Evolutionary conservation across 2,888 invertebrate species (phyloP).

Genomic region (Mythimna loreyi): DNA sequence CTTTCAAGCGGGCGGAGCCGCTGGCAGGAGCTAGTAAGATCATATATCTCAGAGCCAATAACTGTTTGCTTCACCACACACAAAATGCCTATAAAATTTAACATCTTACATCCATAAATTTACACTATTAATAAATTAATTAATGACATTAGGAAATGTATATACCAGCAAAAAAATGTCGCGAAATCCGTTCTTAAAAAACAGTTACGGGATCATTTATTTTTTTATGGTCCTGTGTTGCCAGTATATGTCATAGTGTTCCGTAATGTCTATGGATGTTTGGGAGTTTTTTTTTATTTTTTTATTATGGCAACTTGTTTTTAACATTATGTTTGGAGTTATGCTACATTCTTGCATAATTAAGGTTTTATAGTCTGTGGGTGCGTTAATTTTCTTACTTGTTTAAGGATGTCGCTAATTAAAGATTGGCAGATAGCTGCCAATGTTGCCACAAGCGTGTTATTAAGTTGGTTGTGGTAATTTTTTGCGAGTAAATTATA

Average conservation of each 20-base stretch:
- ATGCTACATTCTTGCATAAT: conserved; percentile 40
- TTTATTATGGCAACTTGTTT: no score
- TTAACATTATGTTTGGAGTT: no score
- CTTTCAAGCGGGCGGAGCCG: no score
- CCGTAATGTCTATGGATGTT: conserved; percentile 11
- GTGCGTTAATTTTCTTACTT: conserved; percentile 30
- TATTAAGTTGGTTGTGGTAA: background rate
- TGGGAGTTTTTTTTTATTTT: no score
- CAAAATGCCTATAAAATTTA: conserved; percentile 1
- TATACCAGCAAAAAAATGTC: conserved; percentile 1
- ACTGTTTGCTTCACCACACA: background rate
- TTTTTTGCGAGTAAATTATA: background rate
- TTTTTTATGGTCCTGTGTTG: conserved; percentile 18
- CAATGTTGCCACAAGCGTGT: conserved; percentile 4
- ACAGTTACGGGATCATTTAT: conserved; percentile 36
- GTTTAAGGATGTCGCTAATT: conserved; percentile 36
- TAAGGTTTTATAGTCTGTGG: conserved; percentile 18
- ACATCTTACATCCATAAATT: conserved; percentile 2
- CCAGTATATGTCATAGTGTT: conserved; percentile 15
- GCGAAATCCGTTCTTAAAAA: conserved; percentile 25
- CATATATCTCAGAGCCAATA: background rate
- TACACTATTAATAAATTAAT: conserved; percentile 18
- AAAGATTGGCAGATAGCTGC: background rate
- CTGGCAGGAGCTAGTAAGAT: no score
- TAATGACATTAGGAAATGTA: conserved; percentile 38